Percentiles rank a stretch among this genome's conserved stretches.
Evolutionary conservation across 1,140 invertebrate genomes (phyloP).

Genomic region (Drosophila setifemur): DNA sequence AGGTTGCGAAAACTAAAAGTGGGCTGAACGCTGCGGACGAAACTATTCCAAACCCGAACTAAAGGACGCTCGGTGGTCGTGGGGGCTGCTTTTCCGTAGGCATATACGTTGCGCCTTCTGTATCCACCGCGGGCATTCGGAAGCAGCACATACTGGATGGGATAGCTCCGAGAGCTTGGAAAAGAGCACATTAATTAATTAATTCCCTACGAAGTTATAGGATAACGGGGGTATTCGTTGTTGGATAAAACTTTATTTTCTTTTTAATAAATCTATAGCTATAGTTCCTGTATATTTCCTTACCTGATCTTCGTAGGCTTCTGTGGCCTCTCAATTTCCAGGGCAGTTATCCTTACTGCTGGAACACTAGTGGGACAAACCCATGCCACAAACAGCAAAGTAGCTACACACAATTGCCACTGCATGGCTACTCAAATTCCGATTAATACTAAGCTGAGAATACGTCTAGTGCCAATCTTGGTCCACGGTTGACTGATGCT

Average conservation of each 20-base stretch:
- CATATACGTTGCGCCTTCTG: conserved; percentile 22
- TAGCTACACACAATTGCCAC: conserved; percentile 24
- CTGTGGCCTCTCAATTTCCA: conserved; percentile 19
- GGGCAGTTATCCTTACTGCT: conserved; percentile 15
- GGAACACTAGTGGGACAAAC: neutral
- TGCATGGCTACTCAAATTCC: conserved; percentile 16
- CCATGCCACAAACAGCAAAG: conserved; percentile 34
- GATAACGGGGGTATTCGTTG: no score
- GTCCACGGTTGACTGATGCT: conserved; percentile 31
- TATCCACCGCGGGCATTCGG: conserved; percentile 24
- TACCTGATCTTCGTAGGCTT: conserved; percentile 14
- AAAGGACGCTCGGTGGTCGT: conserved; percentile 63
- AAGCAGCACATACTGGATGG: conserved; percentile 22
- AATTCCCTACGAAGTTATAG: no score
- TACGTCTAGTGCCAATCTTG: conserved; percentile 20
- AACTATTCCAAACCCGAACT: conserved; percentile 67
- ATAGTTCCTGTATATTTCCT: neutral
- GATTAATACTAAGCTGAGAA: neutral
- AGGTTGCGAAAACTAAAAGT: conserved; percentile 61
- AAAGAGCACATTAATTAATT: neutral
- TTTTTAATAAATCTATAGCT: no score
- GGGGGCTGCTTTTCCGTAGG: conserved; percentile 24
- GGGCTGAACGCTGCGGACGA: conserved; percentile 69
- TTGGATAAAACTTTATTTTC: no score
- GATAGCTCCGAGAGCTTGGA: conserved; percentile 1